These are phyloP conservation scores for Leuctra nigra DNA, from an alignment of 2,888 invertebrate genomes.

Conservation along the genomic window DNA sequence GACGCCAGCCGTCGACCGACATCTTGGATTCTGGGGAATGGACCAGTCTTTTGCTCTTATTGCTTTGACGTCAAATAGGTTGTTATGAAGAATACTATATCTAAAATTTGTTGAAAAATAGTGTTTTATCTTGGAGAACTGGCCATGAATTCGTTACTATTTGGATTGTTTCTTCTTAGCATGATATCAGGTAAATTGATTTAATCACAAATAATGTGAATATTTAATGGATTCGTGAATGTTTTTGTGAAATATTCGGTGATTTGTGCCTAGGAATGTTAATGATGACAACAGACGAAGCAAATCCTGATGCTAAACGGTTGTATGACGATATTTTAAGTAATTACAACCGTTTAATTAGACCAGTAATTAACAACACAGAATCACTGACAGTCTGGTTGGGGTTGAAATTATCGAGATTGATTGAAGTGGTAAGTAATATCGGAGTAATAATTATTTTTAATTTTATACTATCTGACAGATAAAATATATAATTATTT, in stretches of 20 bases:
- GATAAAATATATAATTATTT: no score
- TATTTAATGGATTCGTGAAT: neutral
- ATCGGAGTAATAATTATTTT: no score
- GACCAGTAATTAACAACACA: slow-evolving; percentile 88
- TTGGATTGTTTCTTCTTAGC: neutral
- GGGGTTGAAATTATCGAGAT: slow-evolving; percentile 81
- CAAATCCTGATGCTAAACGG: slow-evolving; percentile 90
- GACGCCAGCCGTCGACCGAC: neutral
- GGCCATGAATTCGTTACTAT: neutral
- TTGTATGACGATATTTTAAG: slow-evolving; percentile 93
- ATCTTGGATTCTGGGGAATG: slow-evolving; percentile 18
- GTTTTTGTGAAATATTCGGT: neutral
- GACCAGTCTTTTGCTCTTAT: slow-evolving; percentile 4
- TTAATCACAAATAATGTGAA: neutral
- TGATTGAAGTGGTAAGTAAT: slow-evolving; percentile 59
- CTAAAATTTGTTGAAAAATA: no score
- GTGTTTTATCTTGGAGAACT: no score
- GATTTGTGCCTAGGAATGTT: neutral
- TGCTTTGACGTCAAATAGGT: neutral
- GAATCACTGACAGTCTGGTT: slow-evolving; percentile 89
- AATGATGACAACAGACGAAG: slow-evolving; percentile 45
- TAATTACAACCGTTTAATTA: slow-evolving; percentile 90
- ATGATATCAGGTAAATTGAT: neutral
- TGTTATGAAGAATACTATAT: neutral
- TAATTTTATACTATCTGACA: no score